Conservation (phyloP, 2,797 vertebrate genomes). For the Scarus forsteni region DNA sequence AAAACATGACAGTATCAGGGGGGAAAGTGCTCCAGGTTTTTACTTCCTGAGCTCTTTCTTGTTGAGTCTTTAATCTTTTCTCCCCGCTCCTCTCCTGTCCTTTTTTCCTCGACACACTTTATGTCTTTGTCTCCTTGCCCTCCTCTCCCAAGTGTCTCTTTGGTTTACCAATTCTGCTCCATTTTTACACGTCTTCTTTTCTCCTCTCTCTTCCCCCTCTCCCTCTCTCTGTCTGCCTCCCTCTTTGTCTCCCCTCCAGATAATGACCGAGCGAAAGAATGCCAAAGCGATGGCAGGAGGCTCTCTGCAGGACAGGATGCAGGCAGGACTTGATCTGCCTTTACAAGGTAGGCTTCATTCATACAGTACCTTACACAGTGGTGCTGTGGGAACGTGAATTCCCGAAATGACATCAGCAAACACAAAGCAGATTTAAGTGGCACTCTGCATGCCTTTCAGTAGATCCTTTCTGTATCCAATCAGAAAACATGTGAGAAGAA, state of each 20-base stretch:
- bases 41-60: slow-evolving; percentile 33
- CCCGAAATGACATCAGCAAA: neutral
- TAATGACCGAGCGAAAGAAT: slow-evolving; percentile 98
- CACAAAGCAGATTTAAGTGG: neutral
- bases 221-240: neutral
- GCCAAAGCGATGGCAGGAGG: slow-evolving; percentile 95
- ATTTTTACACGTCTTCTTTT: slow-evolving; percentile 29
- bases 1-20: slow-evolving; percentile 41
- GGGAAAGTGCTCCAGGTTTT: slow-evolving; percentile 31
- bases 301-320: slow-evolving; percentile 88
- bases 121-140: slow-evolving; percentile 15
- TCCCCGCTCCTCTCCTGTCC: slow-evolving; percentile 1
- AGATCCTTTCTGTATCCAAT: slow-evolving; percentile 3
- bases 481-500: neutral
- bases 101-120: slow-evolving; percentile 28
- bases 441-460: slow-evolving; percentile 14
- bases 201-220: neutral
- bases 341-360: slow-evolving; percentile 90
- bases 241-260: slow-evolving; percentile 77
- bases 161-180: slow-evolving; percentile 16
- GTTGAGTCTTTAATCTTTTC: slow-evolving; percentile 45
- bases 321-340: slow-evolving; percentile 91
- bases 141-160: slow-evolving; percentile 27
- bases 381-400: neutral
- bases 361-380: neutral